These are phyloP conservation scores for Chlamydotis undulata DNA, from an alignment of 2,113 vertebrate genomes.

Conservation along the genomic window DNA sequence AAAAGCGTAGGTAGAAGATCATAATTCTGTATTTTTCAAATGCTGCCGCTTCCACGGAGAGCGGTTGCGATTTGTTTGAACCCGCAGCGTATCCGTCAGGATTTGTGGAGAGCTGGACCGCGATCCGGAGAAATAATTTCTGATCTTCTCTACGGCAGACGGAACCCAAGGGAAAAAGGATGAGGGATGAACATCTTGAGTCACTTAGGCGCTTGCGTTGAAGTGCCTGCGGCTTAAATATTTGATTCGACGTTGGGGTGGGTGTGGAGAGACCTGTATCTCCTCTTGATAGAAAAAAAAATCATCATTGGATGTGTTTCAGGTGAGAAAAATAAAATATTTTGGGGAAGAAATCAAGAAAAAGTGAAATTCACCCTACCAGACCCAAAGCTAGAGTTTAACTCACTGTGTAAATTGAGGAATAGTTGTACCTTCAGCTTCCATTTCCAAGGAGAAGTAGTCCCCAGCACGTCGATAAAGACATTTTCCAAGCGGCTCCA, in stretches of 20 bases:
- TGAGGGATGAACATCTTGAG: background rate
- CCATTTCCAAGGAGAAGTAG: too few species aligned
- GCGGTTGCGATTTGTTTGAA: background rate
- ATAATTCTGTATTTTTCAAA: background rate
- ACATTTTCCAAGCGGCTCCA: fast-evolving
- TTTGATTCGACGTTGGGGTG: fast-evolving
- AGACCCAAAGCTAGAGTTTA: background rate
- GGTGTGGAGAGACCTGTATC: background rate
- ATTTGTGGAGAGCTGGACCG: background rate
- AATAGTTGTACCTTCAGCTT: background rate
- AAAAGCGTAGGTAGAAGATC: background rate
- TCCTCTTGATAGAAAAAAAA: background rate
- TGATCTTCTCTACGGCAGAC: background rate
- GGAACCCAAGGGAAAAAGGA: background rate
- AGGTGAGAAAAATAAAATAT: background rate
- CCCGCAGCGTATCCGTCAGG: fast-evolving
- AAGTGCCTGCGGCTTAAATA: background rate
- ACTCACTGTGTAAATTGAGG: fast-evolving
- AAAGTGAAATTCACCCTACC: too few species aligned
- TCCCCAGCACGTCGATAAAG: too few species aligned
- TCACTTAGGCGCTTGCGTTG: background rate
- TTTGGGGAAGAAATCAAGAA: too few species aligned
- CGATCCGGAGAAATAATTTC: background rate
- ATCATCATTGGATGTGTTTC: too few species aligned
- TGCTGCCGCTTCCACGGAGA: background rate